These are phyloP conservation scores for Apteryx mantelli DNA, from an alignment of 2,113 vertebrate species.

Conservation along the genomic window DNA sequence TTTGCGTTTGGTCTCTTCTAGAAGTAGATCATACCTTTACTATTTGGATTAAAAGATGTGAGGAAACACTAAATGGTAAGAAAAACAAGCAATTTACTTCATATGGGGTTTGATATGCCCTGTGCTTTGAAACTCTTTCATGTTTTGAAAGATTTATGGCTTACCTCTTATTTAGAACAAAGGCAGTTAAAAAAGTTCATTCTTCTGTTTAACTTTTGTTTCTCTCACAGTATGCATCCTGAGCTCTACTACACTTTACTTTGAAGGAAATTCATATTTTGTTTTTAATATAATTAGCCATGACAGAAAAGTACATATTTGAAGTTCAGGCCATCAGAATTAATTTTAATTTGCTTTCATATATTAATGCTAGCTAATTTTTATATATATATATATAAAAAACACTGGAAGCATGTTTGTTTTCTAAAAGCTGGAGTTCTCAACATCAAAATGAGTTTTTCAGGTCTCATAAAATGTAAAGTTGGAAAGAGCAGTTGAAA, in stretches of 20 bases:
- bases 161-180: background rate
- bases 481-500: background rate
- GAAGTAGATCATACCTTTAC: conserved; percentile 83
- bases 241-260: background rate
- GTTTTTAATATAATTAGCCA: background rate
- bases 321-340: background rate
- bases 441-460: background rate
- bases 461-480: background rate
- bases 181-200: background rate
- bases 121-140: background rate
- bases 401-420: background rate
- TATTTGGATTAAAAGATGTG: conserved; percentile 90
- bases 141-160: background rate
- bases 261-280: background rate
- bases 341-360: background rate
- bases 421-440: background rate
- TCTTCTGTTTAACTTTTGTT: background rate
- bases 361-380: background rate
- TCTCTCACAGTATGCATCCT: background rate
- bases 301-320: background rate
- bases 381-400: background rate
- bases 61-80: conserved; percentile 88
- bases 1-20: conserved; percentile 64
- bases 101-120: background rate
- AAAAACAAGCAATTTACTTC: background rate